Percentiles rank a stretch among this genome's conserved stretches.
Conservation (phyloP, 2,797 vertebrate genomes). For the Triplophysa yarkandensis region DNA sequence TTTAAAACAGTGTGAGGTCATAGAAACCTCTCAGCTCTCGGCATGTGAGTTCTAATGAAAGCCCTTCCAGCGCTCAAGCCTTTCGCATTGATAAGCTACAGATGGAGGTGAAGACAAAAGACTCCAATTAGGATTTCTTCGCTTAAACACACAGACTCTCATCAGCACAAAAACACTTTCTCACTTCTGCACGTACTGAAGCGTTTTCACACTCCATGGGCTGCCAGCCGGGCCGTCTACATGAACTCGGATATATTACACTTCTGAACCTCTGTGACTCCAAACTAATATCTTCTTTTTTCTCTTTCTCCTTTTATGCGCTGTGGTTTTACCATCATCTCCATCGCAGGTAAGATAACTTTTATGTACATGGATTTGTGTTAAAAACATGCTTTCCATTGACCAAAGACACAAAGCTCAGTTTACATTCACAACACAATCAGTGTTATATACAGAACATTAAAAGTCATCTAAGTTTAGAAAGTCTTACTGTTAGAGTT, state of each 20-base stretch:
- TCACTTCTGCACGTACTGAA: conserved; percentile 43
- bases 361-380: conserved; percentile 24
- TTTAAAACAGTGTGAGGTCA: conserved; percentile 34
- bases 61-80: conserved; percentile 45
- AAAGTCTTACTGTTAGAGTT: conserved; percentile 2
- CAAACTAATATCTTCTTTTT: conserved; percentile 4
- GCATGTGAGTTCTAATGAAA: conserved; percentile 30
- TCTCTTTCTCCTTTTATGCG: conserved; percentile 41
- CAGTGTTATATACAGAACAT: too few species aligned
- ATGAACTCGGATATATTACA: neutral
- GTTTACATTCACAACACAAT: neutral
- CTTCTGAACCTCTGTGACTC: conserved; percentile 17
- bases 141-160: conserved; percentile 36
- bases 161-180: conserved; percentile 34
- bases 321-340: conserved; percentile 15
- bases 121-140: conserved; percentile 51
- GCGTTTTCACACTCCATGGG: conserved; percentile 37
- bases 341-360: conserved; percentile 49
- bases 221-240: conserved; percentile 30
- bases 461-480: too few species aligned
- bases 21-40: conserved; percentile 34
- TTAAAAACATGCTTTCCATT: too few species aligned
- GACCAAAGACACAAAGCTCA: too few species aligned
- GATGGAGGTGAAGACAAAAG: conserved; percentile 56
- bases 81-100: conserved; percentile 52